Evolutionary conservation across 1,140 invertebrate species (phyloP).

Genomic region (Drosophila biarmipes): DNA sequence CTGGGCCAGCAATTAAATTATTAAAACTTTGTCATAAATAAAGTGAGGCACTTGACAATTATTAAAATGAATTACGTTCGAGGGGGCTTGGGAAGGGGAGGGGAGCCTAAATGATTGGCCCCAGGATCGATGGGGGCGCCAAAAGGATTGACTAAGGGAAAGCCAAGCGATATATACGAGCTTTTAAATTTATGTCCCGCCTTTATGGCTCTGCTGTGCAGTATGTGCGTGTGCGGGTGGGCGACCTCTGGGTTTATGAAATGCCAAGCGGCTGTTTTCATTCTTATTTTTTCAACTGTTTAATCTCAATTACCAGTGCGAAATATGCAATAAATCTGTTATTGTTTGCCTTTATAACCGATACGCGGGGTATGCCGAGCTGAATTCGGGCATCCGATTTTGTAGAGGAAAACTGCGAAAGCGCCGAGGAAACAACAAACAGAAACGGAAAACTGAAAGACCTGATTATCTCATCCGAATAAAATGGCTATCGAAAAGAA

Average conservation of each 20-base stretch:
- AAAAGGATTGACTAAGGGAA: slow-evolving; percentile 31
- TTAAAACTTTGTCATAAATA: slow-evolving; percentile 80
- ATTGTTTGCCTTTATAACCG: slow-evolving; percentile 65
- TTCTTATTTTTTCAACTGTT: slow-evolving; percentile 71
- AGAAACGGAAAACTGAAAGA: background rate
- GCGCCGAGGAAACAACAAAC: background rate
- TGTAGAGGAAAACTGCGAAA: background rate
- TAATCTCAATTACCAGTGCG: slow-evolving; percentile 80
- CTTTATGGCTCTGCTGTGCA: slow-evolving; percentile 41
- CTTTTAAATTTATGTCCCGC: slow-evolving; percentile 72
- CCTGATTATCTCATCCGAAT: background rate
- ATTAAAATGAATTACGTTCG: slow-evolving; percentile 76
- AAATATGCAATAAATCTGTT: slow-evolving; percentile 81
- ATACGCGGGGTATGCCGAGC: slow-evolving; percentile 24
- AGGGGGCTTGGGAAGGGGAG: slow-evolving; percentile 1
- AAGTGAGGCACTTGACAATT: slow-evolving; percentile 76
- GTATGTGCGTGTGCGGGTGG: background rate
- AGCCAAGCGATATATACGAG: slow-evolving; percentile 63
- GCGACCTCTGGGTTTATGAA: slow-evolving; percentile 56
- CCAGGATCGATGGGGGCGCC: slow-evolving; percentile 14
- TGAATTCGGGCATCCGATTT: background rate
- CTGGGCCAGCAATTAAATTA: slow-evolving; percentile 72
- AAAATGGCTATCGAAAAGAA: background rate
- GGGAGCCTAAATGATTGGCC: slow-evolving; percentile 29
- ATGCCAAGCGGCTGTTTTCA: slow-evolving; percentile 70